Percentiles rank a stretch among this genome's conserved stretches.
Evolutionary conservation across 53 echinoderm and acorn worm species (phyloP).

Genomic region (Zoroaster sp.): DNA sequence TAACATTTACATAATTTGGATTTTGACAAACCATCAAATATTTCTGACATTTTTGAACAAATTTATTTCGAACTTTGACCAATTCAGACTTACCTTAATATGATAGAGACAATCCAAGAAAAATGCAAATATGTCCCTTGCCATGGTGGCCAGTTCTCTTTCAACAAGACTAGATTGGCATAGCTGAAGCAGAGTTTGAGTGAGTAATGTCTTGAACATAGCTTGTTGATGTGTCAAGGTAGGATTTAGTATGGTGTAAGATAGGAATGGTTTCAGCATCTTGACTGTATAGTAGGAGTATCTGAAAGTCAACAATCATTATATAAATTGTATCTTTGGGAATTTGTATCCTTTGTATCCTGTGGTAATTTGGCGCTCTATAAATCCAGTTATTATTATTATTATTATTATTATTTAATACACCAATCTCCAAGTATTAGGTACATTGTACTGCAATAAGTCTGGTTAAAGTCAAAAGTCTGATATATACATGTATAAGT

Average conservation of each 20-base stretch:
- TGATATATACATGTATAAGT: no score
- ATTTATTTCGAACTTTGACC: no score
- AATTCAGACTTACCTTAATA: conserved; percentile 42
- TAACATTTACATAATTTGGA: no score
- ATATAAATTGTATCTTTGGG: no score
- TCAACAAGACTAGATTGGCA: not conserved
- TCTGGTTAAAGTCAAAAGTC: no score
- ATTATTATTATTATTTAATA: no score
- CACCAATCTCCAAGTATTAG: no score
- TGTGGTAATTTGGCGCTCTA: not conserved
- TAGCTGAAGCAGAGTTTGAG: not conserved
- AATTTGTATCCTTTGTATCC: not conserved
- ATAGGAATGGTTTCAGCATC: conserved; percentile 68
- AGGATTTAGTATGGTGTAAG: conserved; percentile 62
- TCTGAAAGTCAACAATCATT: not conserved
- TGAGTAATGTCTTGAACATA: conserved; percentile 20
- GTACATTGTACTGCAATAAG: no score
- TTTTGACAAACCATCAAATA: no score
- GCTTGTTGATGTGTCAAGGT: not conserved
- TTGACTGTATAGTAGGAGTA: not conserved
- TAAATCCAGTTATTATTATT: not conserved
- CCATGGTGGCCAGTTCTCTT: not conserved
- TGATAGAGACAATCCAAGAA: conserved; percentile 47
- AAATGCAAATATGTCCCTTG: conserved; percentile 19
- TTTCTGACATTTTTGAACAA: no score